These are phyloP conservation scores for Odontocerum albicorne DNA, from an alignment of 2,888 invertebrate genomes.

Conservation along the genomic window DNA sequence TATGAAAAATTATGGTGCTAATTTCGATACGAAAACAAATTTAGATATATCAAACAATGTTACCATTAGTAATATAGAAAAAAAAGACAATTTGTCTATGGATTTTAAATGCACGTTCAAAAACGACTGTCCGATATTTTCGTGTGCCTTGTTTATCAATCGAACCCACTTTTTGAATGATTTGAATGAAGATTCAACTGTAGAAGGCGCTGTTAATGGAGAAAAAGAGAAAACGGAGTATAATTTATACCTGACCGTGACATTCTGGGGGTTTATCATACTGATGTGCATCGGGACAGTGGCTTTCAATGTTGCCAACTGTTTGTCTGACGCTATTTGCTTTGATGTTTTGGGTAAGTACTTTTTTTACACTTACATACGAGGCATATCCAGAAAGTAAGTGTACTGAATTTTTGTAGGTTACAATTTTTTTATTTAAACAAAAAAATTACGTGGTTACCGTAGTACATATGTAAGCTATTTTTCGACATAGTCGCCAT, in stretches of 20 bases:
- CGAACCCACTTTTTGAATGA: neutral
- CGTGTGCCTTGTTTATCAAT: constrained; percentile 12
- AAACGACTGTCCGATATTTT: constrained; percentile 14
- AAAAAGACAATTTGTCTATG: neutral
- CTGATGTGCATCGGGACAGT: constrained; percentile 75
- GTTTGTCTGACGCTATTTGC: constrained; percentile 87
- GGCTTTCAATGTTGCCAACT: constrained; percentile 82
- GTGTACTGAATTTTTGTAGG: no score
- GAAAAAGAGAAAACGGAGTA: no score
- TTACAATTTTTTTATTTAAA: no score
- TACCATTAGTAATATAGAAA: no score
- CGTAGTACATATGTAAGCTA: no score
- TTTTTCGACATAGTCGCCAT: no score
- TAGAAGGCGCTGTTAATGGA: neutral
- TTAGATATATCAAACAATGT: no score
- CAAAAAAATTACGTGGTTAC: no score
- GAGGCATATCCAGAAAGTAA: no score
- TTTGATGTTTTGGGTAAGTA: constrained; percentile 77
- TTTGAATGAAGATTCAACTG: neutral
- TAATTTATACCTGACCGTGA: constrained; percentile 59
- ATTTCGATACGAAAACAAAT: no score
- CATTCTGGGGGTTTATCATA: constrained; percentile 75
- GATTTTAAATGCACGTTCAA: constrained; percentile 18
- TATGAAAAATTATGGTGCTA: constrained; percentile 3
- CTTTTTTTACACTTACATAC: no score